Base-by-base conservation (phyloP, 1,140 invertebrate genomes). In the Lethrus apterus region DNA sequence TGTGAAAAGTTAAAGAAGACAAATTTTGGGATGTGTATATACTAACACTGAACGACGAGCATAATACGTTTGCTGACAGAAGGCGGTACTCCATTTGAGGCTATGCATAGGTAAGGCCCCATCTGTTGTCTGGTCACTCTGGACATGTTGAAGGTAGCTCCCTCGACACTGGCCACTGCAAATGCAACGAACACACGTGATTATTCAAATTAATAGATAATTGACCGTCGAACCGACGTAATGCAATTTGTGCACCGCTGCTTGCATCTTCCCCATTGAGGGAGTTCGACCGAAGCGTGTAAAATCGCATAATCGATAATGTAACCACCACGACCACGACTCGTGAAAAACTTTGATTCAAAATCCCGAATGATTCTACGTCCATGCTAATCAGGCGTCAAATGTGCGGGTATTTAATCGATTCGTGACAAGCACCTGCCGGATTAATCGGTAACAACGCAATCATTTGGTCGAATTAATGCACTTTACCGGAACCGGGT, bases 1-100 rank as follows among this genome's bases (percentile, higher is more conserved):
- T n/a, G n/a, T n/a, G n/a, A n/a, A n/a, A n/a, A n/a, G n/a, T n/a
- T n/a, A n/a, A n/a, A n/a, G n/a, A n/a, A n/a, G n/a, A n/a, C n/a
- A n/a, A n/a, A n/a, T n/a, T n/a, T n/a, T 34, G 40, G 34, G 14
- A 34, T 38, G 3, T 7, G 35, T 32, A 9, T 20, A 42, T 67
- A 83, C 83, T 75, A 67, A 87, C 84, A 86, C 58, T 86, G 80
- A 29, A 87, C 83, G 56, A 79, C 77, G 26, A 88, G 72, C 57
- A 82, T 74, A 36, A 86, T 81, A 44, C 84, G 68, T 59, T 86
- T 86, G 71, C 81, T 85, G 48, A 86, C 81, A 9, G 83, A 80
- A 3, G 86, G 86, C 2, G 83, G 87, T 4, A 90, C 80, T 2
- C 84, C 83, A 61, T 89, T 89, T 18, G 82, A 83, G 1, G 74